Evolutionary conservation across 2,797 vertebrate species (phyloP), one percentile per base, ranked within the genome.

Genomic region (Geotrypetes seraphini): DNA sequence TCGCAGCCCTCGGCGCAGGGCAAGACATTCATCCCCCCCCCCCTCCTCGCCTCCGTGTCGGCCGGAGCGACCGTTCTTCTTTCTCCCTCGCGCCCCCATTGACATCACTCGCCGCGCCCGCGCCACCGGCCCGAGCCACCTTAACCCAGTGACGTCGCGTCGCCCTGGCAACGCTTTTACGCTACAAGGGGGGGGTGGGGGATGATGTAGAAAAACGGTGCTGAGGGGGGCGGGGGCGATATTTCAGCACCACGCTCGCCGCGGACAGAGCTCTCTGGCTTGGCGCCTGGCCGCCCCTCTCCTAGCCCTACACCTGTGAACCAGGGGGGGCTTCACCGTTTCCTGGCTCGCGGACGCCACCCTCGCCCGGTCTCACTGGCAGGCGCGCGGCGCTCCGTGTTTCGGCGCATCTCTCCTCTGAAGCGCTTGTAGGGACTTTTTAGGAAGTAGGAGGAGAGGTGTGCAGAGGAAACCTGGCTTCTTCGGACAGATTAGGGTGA

Each of bases 161-260:
- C 54, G 41, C 51, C 59, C 62, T 64, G 54, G 85, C 84, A 84
- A 87, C 89, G 67, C 69, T 54, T 79, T 84, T 89, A 81, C 71
- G 69, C 80, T 83, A 61, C 63, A 39, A 71, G 74, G 66, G 71
- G n/a, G 64, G 47, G 28, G 69, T 66, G 63, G 74, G 66, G 71
- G 64, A 47, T 28, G 69, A 66, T 63, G 69, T 56, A 73, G 73
- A 68, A 52, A 22, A 64, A 64, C 53, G 57, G 57, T 44, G 51
- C 46, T 50, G 10, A 50, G 50, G 30, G 33, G 18, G 50, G 47
- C 32, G 39, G 28, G 25, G 25, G 18, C 17, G 30, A 33, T 15
- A 54, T 50, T 89, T 88, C 82, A 88, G 88, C 79, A 86, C 77
- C 82, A 58, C 69, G 51, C 69, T 66, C 63, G 60, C 61, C 58